Evolutionary conservation across 2,888 invertebrate species (phyloP).

Genomic region (Thelaira solivaga): DNA sequence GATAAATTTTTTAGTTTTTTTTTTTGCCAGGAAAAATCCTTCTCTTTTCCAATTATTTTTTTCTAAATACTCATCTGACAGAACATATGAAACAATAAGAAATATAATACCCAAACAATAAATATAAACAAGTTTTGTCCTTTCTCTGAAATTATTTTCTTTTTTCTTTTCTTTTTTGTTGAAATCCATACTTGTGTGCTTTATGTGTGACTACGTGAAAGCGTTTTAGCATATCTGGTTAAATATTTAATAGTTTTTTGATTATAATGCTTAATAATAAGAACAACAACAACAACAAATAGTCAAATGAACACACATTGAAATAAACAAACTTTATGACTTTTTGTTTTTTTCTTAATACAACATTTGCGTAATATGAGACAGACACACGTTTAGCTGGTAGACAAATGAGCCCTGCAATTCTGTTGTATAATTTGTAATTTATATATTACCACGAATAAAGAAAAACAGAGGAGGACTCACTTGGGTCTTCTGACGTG

Average conservation of each 20-base stretch:
- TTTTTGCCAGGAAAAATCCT: too few species aligned
- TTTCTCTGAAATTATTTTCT: not conserved
- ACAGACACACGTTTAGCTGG: not conserved
- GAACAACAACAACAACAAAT: constrained; percentile 22
- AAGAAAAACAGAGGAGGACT: too few species aligned
- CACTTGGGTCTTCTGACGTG: too few species aligned
- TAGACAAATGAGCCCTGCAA: not conserved
- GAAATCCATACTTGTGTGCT: not conserved
- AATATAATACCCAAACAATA: constrained; percentile 27
- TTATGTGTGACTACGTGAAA: not conserved
- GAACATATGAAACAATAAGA: too few species aligned
- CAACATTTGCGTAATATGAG: too few species aligned
- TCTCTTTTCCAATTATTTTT: too few species aligned
- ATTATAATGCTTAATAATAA: constrained; percentile 42
- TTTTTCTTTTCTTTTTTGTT: not conserved
- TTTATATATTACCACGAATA: too few species aligned
- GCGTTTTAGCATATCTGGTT: constrained; percentile 15
- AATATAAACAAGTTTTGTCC: constrained; percentile 11
- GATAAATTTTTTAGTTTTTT: too few species aligned
- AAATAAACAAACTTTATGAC: not conserved
- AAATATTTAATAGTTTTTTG: constrained; percentile 56
- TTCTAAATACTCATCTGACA: too few species aligned
- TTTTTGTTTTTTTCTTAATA: constrained; percentile 9
- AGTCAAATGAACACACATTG: not conserved
- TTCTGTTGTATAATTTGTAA: too few species aligned